A percentile compares a stretch with the other conserved stretches of the same genome.
Conservation (phyloP, 2,797 vertebrate species). For the Coregonus suidteri region DNA sequence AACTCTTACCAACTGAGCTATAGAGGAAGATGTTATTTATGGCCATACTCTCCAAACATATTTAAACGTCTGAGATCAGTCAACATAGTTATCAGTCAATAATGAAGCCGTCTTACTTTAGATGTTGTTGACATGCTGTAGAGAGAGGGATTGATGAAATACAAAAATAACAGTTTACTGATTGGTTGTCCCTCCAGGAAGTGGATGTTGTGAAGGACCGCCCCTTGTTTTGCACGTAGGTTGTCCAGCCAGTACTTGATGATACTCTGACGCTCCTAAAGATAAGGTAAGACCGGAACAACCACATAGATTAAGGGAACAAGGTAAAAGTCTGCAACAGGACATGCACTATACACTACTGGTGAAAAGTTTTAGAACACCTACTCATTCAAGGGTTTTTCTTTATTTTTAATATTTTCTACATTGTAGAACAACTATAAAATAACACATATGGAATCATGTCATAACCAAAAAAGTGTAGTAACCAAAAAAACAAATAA, state of each 20-base stretch:
- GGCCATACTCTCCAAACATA: too few relatives aligned
- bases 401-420: too few relatives aligned
- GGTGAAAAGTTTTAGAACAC: too few relatives aligned
- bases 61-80: too few relatives aligned
- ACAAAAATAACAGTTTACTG: conserved; percentile 73
- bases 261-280: conserved; percentile 90
- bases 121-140: background rate
- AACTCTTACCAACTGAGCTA: too few relatives aligned
- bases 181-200: conserved; percentile 94
- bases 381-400: too few relatives aligned
- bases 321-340: background rate
- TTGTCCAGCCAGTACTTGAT: conserved; percentile 93
- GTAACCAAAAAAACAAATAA: too few relatives aligned
- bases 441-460: too few relatives aligned
- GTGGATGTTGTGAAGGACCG: conserved; percentile 89
- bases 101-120: background rate
- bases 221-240: conserved; percentile 89
- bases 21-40: too few relatives aligned
- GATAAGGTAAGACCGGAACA: background rate
- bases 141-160: background rate
- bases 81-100: background rate
- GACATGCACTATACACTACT: background rate
- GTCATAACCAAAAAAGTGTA: too few relatives aligned
- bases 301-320: background rate
- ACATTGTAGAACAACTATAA: too few relatives aligned